Percentiles rank a stretch among this genome's conserved stretches.
Evolutionary conservation across 2,113 vertebrate species (phyloP).

Genomic region (Tricholaema leucomelas): DNA sequence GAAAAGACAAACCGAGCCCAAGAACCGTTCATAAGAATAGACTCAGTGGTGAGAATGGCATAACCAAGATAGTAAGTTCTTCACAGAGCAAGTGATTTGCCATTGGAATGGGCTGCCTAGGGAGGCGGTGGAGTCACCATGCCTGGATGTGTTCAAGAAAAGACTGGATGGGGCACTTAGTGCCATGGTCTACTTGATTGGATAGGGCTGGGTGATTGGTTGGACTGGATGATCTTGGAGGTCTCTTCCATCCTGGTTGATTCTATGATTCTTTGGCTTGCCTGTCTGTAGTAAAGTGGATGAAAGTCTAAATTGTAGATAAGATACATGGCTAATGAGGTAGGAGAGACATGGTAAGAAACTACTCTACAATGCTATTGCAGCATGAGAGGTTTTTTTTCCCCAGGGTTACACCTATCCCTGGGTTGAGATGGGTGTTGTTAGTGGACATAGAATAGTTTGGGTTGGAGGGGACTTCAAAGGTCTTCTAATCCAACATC

Average conservation of each 20-base stretch:
- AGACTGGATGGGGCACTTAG: too few species aligned
- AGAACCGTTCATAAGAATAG: not conserved
- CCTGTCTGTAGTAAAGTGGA: not conserved
- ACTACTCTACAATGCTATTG: not conserved
- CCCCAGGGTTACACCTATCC: rapidly evolving
- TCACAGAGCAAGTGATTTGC: too few species aligned
- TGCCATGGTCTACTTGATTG: too few species aligned
- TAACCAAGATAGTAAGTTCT: not conserved
- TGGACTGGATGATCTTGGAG: too few species aligned
- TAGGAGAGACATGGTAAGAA: rapidly evolving
- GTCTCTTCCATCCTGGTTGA: too few species aligned
- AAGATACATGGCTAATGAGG: rapidly evolving
- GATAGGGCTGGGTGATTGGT: too few species aligned
- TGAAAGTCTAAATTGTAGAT: not conserved
- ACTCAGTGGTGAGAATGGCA: not conserved
- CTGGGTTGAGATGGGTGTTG: not conserved
- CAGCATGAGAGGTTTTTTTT: not conserved
- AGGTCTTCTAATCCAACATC: not conserved
- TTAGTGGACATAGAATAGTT: not conserved
- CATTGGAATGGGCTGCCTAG: too few species aligned
- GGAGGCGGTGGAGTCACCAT: too few species aligned
- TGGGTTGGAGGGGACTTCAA: not conserved
- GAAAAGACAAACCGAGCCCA: not conserved
- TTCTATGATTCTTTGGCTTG: not conserved
- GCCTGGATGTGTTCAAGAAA: too few species aligned